Base-by-base conservation (phyloP, 2,888 invertebrate genomes). In the Drosophila subsilvestris region DNA sequence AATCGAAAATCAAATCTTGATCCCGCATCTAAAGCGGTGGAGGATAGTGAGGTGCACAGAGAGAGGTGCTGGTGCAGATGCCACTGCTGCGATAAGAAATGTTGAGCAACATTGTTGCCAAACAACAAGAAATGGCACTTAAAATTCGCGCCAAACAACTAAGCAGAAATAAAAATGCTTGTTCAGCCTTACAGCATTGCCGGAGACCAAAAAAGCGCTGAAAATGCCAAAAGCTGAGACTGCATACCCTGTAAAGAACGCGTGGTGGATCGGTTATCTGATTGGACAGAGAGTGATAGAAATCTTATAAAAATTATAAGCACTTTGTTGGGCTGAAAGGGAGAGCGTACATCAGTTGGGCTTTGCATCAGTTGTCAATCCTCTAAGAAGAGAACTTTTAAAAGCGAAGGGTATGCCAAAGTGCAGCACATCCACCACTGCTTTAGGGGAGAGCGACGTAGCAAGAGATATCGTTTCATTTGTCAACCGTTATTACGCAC, bases 101-200 rank as follows among this genome's bases (percentile, higher is more conserved):
- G 72, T 80, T 75, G 75, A 75, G 57, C 79, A 83, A 81, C 76
- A 78, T 67, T 68, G 69, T 80, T 73, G 74, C 72, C 63, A 60
- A 61, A 62, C 81, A 74, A 86, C 85, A 86, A 74, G 74, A 78
- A 65, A 86, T 86, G 87, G 83, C 85, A 86, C 85, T 87, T 85
- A 75, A 83, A 75, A 83, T 80, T 74, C 80, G 80, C 71, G 70
- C 57, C 48, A 70, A 37, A 75, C 63, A 59, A 57, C 50, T 43
- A 68, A 68, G 60, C 44, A 65, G 47, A 73, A 57, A 56, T 54
- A 47, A 53, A 73, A 67, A 67, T 44, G 29, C 54, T 54, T 65
- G 53, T 63, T 37, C 37, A 37, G 37, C 37, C 37, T 37, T 2
- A 37, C 7, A n/a, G 71, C 72, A 69, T 66, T 74, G 63, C 58